Conservation (phyloP, 1,140 invertebrate species). For the Hestina assimilis region DNA sequence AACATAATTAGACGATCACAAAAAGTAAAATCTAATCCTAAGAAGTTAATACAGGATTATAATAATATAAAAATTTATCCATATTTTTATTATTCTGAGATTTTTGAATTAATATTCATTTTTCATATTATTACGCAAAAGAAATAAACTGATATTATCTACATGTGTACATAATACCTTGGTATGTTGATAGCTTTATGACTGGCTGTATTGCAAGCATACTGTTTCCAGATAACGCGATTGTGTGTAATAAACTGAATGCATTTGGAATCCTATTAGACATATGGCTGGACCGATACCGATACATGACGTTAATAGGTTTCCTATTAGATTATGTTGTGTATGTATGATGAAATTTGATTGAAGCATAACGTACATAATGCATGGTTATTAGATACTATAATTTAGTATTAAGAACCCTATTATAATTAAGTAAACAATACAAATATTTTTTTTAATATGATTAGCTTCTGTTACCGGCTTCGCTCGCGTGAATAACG, state of each 20-base stretch:
- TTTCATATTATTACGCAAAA: too few species aligned
- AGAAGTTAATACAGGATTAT: too few species aligned
- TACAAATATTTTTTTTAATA: too few species aligned
- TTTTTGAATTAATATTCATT: too few species aligned
- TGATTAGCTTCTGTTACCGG: too few species aligned
- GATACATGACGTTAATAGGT: conserved; percentile 43
- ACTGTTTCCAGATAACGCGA: conserved; percentile 30
- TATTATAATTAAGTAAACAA: not conserved
- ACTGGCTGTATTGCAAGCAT: conserved; percentile 14
- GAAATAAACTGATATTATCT: too few species aligned
- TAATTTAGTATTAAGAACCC: not conserved
- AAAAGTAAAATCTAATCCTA: too few species aligned
- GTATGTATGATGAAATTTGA: conserved; percentile 29
- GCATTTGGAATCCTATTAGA: conserved; percentile 48
- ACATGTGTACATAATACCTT: not conserved
- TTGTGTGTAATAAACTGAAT: conserved; percentile 47
- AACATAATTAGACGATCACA: too few species aligned
- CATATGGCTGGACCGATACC: conserved; percentile 41
- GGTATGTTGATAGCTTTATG: conserved; percentile 26
- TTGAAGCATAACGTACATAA: conserved; percentile 15
- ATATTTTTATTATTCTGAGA: too few species aligned
- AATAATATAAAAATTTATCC: too few species aligned
- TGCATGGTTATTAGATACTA: not conserved
- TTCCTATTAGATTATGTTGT: conserved; percentile 38
- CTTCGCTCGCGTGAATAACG: too few species aligned